phyloP scores from a whole-genome alignment of 2,113 vertebrate species.

The Ceratotherium simum region DNA sequence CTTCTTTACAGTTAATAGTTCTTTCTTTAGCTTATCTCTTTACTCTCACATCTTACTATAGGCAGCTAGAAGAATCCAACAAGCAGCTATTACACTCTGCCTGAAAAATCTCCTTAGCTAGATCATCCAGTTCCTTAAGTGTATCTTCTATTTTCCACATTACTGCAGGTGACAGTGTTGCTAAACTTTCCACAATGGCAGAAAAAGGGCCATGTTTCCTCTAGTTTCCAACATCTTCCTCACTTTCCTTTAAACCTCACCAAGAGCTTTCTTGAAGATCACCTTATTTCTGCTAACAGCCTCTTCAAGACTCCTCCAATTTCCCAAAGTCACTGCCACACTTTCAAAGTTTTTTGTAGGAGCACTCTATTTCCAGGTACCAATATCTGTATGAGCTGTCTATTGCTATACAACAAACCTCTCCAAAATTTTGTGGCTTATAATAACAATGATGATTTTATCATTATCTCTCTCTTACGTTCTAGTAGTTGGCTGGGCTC shows the following conservation, averaged over 20 bases:
- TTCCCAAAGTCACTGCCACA: background rate
- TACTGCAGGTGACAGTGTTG: background rate
- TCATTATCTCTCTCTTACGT: fast-evolving
- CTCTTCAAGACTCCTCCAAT: background rate
- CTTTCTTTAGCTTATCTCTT: background rate
- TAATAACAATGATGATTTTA: fast-evolving
- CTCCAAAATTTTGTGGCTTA: background rate
- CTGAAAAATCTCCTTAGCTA: background rate
- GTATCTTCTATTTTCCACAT: background rate
- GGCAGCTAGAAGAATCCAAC: background rate
- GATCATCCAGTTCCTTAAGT: background rate
- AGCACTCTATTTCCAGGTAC: background rate
- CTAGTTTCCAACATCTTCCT: background rate
- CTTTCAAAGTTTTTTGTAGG: background rate
- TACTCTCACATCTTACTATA: background rate
- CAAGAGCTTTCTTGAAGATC: background rate
- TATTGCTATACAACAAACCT: background rate
- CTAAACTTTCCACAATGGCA: background rate
- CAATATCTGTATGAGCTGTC: background rate
- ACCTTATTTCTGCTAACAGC: background rate
- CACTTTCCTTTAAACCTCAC: background rate
- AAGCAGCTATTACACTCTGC: background rate
- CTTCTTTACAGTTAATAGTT: background rate
- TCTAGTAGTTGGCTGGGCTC: background rate
- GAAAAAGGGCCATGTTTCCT: background rate